phyloP scores from a whole-genome alignment of 2,797 vertebrate species.

The Adrianichthys oophorus region DNA sequence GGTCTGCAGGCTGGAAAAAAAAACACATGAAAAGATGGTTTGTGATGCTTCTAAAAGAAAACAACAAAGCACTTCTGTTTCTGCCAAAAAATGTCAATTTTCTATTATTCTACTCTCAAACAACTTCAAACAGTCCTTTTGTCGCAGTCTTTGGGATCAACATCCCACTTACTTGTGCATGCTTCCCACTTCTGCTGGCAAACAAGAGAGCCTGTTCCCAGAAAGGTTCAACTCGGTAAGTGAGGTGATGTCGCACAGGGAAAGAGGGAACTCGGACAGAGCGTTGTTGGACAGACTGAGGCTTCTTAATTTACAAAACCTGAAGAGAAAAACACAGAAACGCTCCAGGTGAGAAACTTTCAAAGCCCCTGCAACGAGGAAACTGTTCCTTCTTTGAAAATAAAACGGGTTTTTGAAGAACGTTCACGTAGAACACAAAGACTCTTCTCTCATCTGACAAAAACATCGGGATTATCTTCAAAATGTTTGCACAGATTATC shows the following conservation, averaged over 20 bases:
- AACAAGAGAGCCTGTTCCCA: constrained; percentile 83
- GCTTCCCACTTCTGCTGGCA: constrained; percentile 83
- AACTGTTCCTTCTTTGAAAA: too few species aligned
- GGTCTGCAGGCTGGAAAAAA: constrained; percentile 86
- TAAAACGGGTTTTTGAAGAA: too few species aligned
- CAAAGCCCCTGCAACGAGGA: not conserved
- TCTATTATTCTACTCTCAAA: too few species aligned
- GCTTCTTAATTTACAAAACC: constrained; percentile 94
- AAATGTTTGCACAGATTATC: too few species aligned
- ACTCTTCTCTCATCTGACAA: too few species aligned
- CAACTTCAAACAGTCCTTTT: too few species aligned
- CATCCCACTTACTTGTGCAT: constrained; percentile 86
- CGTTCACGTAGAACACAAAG: too few species aligned
- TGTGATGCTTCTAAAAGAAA: too few species aligned
- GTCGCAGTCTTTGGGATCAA: not conserved
- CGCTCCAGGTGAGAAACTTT: not conserved
- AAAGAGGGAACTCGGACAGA: constrained; percentile 88
- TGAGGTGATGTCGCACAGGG: constrained; percentile 87
- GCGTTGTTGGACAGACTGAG: constrained; percentile 95
- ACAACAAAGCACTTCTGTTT: too few species aligned
- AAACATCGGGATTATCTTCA: too few species aligned
- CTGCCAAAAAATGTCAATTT: too few species aligned
- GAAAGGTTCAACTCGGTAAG: constrained; percentile 93
- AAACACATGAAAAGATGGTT: not conserved
- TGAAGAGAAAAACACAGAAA: constrained; percentile 43